Conservation (phyloP, 1,140 invertebrate species). For the Calosoma granatense region DNA sequence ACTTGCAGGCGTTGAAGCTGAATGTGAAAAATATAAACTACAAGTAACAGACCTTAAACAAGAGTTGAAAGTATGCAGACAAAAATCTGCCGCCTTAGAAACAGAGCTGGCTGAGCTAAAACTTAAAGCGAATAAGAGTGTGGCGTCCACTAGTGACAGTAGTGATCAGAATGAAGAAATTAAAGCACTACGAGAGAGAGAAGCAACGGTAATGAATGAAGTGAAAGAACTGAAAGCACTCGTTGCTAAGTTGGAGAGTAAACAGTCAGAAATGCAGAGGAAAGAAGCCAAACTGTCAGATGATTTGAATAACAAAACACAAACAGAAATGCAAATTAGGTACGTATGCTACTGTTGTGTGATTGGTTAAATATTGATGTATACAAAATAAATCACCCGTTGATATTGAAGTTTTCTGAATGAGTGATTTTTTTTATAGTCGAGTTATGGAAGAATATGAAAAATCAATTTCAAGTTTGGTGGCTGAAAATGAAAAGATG, state of each 20-base stretch:
- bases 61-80: background rate
- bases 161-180: background rate
- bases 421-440: constrained; percentile 17
- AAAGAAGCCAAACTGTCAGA: background rate
- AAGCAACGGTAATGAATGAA: background rate
- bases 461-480: constrained; percentile 21
- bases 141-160: background rate
- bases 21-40: background rate
- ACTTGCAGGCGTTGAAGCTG: background rate
- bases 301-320: background rate
- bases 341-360: too few relatives aligned
- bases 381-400: too few relatives aligned
- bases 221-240: background rate
- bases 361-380: too few relatives aligned
- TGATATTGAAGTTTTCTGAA: background rate
- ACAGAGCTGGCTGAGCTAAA: background rate
- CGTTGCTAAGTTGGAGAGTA: background rate
- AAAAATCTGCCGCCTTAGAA: background rate
- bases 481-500: constrained; percentile 23
- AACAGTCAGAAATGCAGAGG: background rate
- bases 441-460: constrained; percentile 27
- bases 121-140: background rate
- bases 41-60: background rate
- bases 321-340: constrained; percentile 2
- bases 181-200: background rate